Evolutionary conservation across 2,888 invertebrate species (phyloP).

Genomic region (Gastrophysa polygoni): DNA sequence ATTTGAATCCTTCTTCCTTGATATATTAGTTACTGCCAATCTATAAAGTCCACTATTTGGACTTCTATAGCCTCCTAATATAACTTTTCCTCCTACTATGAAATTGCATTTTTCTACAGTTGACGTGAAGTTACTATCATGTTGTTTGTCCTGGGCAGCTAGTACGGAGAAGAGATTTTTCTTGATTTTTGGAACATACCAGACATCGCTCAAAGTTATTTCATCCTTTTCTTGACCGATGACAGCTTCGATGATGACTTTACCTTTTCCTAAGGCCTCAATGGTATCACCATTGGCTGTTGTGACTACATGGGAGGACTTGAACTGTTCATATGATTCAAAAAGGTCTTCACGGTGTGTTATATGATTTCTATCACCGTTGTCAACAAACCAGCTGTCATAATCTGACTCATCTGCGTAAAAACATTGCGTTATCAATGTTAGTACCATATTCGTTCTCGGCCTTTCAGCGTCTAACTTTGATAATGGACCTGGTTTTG

Average conservation of each 20-base stretch:
- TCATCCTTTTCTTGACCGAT: neutral
- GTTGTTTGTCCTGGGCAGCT: neutral
- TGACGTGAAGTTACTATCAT: too few species aligned
- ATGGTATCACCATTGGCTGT: slow-evolving; percentile 10
- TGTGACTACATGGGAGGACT: neutral
- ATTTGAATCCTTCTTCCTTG: neutral
- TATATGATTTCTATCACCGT: slow-evolving; percentile 1
- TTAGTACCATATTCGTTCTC: neutral
- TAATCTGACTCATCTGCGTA: neutral
- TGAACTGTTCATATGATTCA: neutral
- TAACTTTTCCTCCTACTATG: neutral
- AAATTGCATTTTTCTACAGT: too few species aligned
- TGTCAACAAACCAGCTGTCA: slow-evolving; percentile 5
- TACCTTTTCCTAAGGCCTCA: neutral
- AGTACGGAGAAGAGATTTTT: slow-evolving; percentile 2
- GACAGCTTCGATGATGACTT: too few species aligned
- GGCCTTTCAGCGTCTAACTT: neutral
- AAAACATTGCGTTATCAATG: neutral
- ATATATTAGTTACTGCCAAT: neutral
- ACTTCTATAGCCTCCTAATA: neutral
- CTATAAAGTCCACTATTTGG: neutral
- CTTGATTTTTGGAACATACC: slow-evolving; percentile 9
- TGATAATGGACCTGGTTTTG: neutral
- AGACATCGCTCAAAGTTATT: slow-evolving; percentile 5
- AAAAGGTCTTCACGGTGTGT: neutral